Conservation (phyloP, 2,113 vertebrate genomes). For the Phocoena phocoena region DNA sequence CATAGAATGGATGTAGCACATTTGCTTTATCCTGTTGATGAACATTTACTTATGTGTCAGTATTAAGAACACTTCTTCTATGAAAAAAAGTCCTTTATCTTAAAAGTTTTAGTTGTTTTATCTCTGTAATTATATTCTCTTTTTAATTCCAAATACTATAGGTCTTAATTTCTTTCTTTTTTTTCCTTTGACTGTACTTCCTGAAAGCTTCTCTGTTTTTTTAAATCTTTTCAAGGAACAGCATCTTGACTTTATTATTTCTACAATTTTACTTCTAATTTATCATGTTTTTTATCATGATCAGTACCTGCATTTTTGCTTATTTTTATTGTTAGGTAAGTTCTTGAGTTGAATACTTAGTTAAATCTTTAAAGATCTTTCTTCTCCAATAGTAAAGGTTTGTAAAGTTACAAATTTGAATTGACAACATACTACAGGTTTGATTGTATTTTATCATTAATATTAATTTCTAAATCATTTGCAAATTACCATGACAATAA, state of each 20-base stretch:
- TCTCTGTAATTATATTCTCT: neutral
- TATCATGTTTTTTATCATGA: neutral
- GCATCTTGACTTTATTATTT: neutral
- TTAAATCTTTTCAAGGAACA: neutral
- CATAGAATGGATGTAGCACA: neutral
- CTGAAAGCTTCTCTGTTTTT: neutral
- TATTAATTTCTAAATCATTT: neutral
- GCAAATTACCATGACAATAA: neutral
- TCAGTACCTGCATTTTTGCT: neutral
- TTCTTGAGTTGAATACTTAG: neutral
- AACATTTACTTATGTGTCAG: neutral
- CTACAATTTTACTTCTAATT: neutral
- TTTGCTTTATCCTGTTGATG: neutral
- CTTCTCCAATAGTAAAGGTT: neutral
- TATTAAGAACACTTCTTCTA: neutral
- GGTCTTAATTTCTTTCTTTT: neutral
- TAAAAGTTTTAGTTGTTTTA: neutral
- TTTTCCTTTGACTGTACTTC: neutral
- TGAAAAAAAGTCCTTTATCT: neutral
- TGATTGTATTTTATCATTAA: neutral
- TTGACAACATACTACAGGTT: neutral
- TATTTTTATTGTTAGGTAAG: neutral
- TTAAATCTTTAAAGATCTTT: neutral
- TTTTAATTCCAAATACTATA: neutral
- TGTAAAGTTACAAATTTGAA: neutral